Percentiles rank a stretch among this genome's conserved stretches.
Conservation (phyloP, 2,888 invertebrate species). For the Drosophila aldrichi region DNA sequence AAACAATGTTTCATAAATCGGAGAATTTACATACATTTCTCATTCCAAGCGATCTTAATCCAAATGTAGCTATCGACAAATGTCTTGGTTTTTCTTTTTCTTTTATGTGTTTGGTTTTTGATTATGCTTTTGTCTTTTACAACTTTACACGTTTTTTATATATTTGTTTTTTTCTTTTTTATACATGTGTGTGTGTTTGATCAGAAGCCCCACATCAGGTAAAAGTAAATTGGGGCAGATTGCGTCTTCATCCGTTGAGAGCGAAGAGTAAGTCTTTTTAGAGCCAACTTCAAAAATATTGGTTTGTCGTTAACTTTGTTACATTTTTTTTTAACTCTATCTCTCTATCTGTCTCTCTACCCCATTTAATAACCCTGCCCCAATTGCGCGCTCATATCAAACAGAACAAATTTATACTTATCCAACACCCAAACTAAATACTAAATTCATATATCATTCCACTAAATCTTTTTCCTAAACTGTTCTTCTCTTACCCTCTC, state of each 20-base stretch:
- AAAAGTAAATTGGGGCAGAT: conserved; percentile 83
- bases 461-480: conserved; percentile 11
- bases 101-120: conserved; percentile 31
- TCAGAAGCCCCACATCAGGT: conserved; percentile 83
- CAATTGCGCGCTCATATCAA: conserved; percentile 44
- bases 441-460: conserved; percentile 29
- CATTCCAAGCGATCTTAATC: conserved; percentile 25
- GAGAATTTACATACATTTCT: conserved; percentile 20
- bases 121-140: conserved; percentile 25
- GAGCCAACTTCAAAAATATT: conserved; percentile 63
- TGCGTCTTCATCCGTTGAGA: conserved; percentile 82
- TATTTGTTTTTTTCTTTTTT: conserved; percentile 62
- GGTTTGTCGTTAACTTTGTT: conserved; percentile 72
- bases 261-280: conserved; percentile 84
- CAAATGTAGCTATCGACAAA: conserved; percentile 40
- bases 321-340: conserved; percentile 65
- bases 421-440: conserved; percentile 17
- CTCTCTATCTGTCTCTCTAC: conserved; percentile 37
- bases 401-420: conserved; percentile 19
- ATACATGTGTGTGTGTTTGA: conserved; percentile 68
- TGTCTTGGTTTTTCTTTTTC: conserved; percentile 6
- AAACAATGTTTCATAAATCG: conserved; percentile 31
- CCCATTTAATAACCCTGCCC: conserved; percentile 1
- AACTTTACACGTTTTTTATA: conserved; percentile 52
- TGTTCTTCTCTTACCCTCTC: conserved; percentile 16